phyloP scores from a whole-genome alignment of 30 jellyfish, hydroid and myxozoan genomes.

The Aurelia aurita region DNA sequence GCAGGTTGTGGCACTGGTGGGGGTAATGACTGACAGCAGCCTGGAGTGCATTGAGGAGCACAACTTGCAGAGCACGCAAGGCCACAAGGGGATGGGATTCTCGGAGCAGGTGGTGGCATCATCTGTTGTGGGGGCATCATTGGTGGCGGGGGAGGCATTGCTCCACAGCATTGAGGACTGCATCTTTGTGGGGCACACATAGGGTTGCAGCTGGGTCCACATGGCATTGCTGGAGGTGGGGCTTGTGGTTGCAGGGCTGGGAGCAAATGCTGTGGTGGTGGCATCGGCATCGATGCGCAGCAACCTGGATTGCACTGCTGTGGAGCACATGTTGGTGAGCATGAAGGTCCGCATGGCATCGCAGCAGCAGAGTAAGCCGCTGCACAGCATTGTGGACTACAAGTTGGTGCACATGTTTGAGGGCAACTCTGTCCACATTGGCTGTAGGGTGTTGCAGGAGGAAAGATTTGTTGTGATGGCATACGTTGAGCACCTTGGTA shows the following conservation, averaged over 20 bases:
- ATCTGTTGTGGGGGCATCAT: constrained; percentile 41
- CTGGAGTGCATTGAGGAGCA: constrained; percentile 84
- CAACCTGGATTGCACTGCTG: constrained; percentile 59
- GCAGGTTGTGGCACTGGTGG: constrained; percentile 71
- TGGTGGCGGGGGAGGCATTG: constrained; percentile 61
- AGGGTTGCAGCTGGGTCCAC: constrained; percentile 55
- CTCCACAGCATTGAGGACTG: constrained; percentile 41
- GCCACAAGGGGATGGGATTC: constrained; percentile 78
- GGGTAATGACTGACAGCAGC: constrained; percentile 74
- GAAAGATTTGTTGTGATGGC: constrained; percentile 72
- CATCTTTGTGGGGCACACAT: constrained; percentile 55
- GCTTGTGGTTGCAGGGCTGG: constrained; percentile 50
- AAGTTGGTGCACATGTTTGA: constrained; percentile 87
- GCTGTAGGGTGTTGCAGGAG: constrained; percentile 74
- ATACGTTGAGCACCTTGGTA: constrained; percentile 72
- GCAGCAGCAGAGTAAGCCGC: constrained; percentile 49
- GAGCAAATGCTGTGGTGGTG: constrained; percentile 61
- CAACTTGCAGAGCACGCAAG: constrained; percentile 72
- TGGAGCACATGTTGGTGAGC: constrained; percentile 71
- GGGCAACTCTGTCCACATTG: constrained; percentile 91
- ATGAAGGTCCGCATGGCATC: constrained; percentile 71
- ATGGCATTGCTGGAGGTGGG: constrained; percentile 62
- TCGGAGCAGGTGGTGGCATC: constrained; percentile 58
- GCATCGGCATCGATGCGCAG: constrained; percentile 70
- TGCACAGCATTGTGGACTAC: constrained; percentile 85